Conservation (phyloP, 2,797 vertebrate genomes). For the Sternotherus odoratus region DNA sequence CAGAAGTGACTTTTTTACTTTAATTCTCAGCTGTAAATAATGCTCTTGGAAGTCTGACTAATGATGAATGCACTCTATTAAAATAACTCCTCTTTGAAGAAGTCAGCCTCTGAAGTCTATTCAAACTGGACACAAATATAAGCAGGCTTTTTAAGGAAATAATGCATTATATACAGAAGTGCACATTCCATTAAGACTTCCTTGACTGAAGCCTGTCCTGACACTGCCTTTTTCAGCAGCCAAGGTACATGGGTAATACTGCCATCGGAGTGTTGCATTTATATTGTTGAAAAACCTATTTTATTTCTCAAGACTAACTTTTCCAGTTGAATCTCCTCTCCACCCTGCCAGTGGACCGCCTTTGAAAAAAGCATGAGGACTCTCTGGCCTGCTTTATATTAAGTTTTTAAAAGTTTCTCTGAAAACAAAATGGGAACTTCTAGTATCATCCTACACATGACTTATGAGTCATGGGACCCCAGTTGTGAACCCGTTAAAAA, state of each 20-base stretch:
- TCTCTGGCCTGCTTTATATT: not conserved
- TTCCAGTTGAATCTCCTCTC: not conserved
- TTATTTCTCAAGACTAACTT: not conserved
- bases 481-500: not conserved
- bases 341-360: not conserved
- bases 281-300: not conserved
- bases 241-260: not conserved
- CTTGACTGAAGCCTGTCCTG: not conserved
- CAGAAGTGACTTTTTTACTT: not conserved
- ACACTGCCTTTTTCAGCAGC: not conserved
- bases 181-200: not conserved
- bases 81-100: not conserved
- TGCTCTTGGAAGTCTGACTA: not conserved
- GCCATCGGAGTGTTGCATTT: not conserved
- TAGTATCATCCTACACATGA: not conserved
- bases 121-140: not conserved
- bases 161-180: fast-evolving
- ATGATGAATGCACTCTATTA: not conserved
- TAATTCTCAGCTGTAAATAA: not conserved
- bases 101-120: not conserved
- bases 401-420: not conserved
- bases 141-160: not conserved
- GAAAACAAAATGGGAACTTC: not conserved
- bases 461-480: not conserved
- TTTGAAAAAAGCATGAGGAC: not conserved